Evolutionary conservation across 2,797 vertebrate species (phyloP), one percentile per base, ranked within the genome.

Genomic region (Heliangelus exortis): DNA sequence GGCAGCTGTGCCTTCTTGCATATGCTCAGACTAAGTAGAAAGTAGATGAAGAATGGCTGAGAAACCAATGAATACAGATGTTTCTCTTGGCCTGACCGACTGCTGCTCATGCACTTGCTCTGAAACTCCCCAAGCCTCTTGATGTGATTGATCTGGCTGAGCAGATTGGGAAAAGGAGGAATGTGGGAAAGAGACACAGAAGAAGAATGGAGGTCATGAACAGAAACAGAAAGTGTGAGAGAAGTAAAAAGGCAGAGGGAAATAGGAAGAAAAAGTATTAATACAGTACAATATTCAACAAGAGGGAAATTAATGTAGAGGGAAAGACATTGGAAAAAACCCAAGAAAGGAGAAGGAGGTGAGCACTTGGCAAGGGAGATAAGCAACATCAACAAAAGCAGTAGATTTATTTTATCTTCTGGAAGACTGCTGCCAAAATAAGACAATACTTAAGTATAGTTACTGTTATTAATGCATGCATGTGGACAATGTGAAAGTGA

Each of bases 401-500:
- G 51, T 48, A 62, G 17, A 86, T 94, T 86, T 80, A 62, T 62
- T 80, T 85, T 84, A 72, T 92, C 68, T 89, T 77, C 43, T 34
- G 83, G 28, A 85, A 90, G 80, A 58, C 18, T 81, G 36, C 68
- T 95, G 87, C 90, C 92, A 95, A 91, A 94, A 75, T 58, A 90
- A 78, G 72, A 87, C 79, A 87, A 54, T 75, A n/a, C 41, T 67
- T 43, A 51, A 26, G 63, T 74, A 36, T n/a, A 91, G 34, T 77
- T 74, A 72, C 29, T 2, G 4, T 87, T 84, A 92, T 73, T 89
- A 87, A 89, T 87, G 58, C 8, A 28, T 22, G 21, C 63, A 47
- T 63, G 33, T 68, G 41, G 71, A 67, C 67, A 82, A 65, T 4
- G 45, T 34, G 71, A 82, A 86, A 55, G 55, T 84, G 63, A 92